Base-by-base conservation (phyloP, 2,113 vertebrate genomes). In the Eidolon helvum region DNA sequence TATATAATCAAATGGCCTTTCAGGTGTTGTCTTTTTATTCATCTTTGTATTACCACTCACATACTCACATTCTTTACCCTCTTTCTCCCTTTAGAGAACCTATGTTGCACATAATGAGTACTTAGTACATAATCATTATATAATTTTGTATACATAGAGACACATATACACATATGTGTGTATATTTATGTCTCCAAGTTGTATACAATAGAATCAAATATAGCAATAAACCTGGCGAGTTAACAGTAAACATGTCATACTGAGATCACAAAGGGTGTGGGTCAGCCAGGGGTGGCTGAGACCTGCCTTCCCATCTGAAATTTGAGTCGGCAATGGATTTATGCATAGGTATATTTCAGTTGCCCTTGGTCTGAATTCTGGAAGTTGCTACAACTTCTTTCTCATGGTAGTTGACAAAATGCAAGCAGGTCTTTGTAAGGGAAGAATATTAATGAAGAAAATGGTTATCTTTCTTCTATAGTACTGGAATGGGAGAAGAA, bases 301-400 rank as follows among this genome's bases (percentile, higher is more conserved):
- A 68, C 16, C 16, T 24, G 22, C 5, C 72, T 38, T 83, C 14
- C 40, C 55, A n/a, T 26, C 43, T 90, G 63, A 74, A 72, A 79
- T 83, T 55, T 89, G 28, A 55, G 59, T 89, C n/a, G 71, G 28
- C 19, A 35, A 30, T 75, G 75, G 80, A 84, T 84, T 84, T 69
- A 53, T n/a, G 75, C 33, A 14, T 48, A 18, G 12, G 18, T 50
- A 0, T 68, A 18, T 38, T 90, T 68, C 43, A 43, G 24, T 69
- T 94, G 72, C 28, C 48, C 68, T 84, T 84, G 69, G 43, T 75
- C 14, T 84, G 69, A 87, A 43, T 92, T 92, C 75, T 94, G 59
- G 61, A 87, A 87, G 38, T 72, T 63, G 50, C 43, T 61, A 28
- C 30, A 71, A 33, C 43, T 30, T 83, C 59, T 74, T 94, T 55